Evolutionary conservation across 2,888 invertebrate genomes (phyloP).

Genomic region (Tolmerus cingulatus): DNA sequence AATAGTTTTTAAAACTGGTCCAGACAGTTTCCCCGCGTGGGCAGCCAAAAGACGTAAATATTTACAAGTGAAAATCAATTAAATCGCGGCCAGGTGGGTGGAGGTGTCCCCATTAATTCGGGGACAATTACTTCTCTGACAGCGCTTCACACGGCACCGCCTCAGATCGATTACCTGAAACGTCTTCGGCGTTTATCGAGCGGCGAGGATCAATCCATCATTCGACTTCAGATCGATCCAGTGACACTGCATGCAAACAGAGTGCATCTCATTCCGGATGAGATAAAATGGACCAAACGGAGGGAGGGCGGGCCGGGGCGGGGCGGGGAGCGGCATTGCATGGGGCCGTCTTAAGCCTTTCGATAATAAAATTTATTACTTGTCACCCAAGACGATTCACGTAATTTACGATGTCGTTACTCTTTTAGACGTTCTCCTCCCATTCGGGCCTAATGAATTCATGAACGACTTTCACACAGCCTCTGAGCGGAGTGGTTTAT

Average conservation of each 20-base stretch:
- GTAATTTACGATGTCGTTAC: slow-evolving; percentile 26
- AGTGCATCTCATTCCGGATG: background rate
- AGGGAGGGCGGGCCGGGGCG: background rate
- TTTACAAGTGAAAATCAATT: slow-evolving; percentile 12
- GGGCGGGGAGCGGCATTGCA: background rate
- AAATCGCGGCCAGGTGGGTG: background rate
- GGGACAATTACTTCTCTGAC: background rate
- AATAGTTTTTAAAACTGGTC: background rate
- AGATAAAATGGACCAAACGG: background rate
- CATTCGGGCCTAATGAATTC: background rate
- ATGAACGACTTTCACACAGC: background rate
- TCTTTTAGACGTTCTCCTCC: background rate
- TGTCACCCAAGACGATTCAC: slow-evolving; percentile 21
- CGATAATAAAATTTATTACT: slow-evolving; percentile 22
- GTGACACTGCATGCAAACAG: slow-evolving; percentile 10
- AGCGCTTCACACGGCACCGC: background rate
- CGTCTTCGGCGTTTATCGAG: background rate
- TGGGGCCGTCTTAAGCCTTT: background rate
- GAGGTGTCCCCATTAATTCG: slow-evolving; percentile 16
- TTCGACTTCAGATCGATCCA: background rate
- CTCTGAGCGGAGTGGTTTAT: background rate
- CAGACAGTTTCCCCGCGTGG: background rate
- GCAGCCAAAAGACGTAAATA: background rate
- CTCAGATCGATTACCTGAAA: background rate
- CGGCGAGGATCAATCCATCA: background rate